These are phyloP conservation scores for Sakesphorus luctuosus DNA, from an alignment of 2,113 vertebrate species.

Conservation along the genomic window DNA sequence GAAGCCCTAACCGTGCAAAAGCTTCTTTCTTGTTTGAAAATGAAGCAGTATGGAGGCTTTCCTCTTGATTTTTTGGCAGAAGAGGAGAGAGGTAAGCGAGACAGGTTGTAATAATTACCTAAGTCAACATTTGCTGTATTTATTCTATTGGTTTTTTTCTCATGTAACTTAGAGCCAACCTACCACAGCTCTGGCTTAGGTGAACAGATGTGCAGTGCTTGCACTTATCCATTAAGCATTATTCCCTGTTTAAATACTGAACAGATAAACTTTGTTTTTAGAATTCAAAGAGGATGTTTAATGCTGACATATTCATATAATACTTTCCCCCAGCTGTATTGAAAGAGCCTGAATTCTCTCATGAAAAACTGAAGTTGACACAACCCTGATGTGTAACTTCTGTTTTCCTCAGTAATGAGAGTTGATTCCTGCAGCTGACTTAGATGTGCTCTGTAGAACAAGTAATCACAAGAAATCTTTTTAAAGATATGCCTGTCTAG, in stretches of 20 bases:
- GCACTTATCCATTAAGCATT: not conserved
- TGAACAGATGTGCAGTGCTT: not conserved
- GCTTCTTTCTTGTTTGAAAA: not conserved
- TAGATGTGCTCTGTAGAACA: not conserved
- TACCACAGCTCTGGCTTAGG: not conserved
- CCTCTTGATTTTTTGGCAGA: not conserved
- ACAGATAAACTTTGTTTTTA: not conserved
- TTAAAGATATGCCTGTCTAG: not conserved
- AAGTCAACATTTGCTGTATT: not conserved
- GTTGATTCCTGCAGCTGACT: not conserved
- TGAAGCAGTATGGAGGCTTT: not conserved
- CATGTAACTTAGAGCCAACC: not conserved
- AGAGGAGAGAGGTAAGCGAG: not conserved
- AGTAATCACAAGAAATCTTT: not conserved
- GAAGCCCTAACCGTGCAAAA: not conserved
- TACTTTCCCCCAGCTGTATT: not conserved
- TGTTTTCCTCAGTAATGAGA: not conserved
- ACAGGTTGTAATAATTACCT: not conserved
- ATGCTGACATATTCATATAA: not conserved
- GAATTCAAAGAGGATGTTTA: not conserved
- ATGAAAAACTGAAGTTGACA: not conserved
- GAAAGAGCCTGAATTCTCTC: not conserved
- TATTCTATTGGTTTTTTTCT: not conserved
- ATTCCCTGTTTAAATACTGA: not conserved
- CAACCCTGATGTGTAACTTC: not conserved